phyloP scores from a whole-genome alignment of 2,888 invertebrate genomes.

The Caenorhabditis panamensis region DNA sequence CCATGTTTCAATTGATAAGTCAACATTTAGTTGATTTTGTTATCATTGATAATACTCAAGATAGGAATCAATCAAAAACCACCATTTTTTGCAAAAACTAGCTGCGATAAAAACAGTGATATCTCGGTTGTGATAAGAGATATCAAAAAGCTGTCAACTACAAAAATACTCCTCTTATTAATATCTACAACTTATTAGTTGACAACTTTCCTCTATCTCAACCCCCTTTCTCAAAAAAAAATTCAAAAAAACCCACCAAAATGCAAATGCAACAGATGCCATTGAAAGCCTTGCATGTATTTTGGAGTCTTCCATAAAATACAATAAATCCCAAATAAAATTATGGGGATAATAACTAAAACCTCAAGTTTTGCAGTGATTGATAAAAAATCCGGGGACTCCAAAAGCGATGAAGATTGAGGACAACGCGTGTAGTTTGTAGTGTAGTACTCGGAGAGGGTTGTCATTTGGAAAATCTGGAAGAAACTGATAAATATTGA shows the following conservation, averaged over 20 bases:
- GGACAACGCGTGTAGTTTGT: slow-evolving; percentile 30
- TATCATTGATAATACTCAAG: too few relatives aligned
- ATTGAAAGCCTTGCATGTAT: slow-evolving; percentile 31
- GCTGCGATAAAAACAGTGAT: background rate
- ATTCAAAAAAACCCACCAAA: slow-evolving; percentile 12
- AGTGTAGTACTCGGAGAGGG: slow-evolving; percentile 21
- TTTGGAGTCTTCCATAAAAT: slow-evolving; percentile 31
- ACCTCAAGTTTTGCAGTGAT: slow-evolving; percentile 25
- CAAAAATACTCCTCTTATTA: background rate
- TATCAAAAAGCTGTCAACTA: background rate
- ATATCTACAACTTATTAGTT: background rate
- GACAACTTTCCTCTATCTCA: background rate
- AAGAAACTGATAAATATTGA: too few relatives aligned
- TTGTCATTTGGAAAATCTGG: background rate
- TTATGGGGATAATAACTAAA: slow-evolving; percentile 22
- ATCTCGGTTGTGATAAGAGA: background rate
- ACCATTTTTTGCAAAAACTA: too few relatives aligned
- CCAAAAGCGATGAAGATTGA: slow-evolving; percentile 6
- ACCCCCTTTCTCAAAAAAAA: too few relatives aligned
- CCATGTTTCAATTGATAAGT: too few relatives aligned
- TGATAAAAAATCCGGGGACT: slow-evolving; percentile 34
- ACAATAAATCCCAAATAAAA: slow-evolving; percentile 37
- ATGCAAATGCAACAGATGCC: slow-evolving; percentile 37
- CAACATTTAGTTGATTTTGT: too few relatives aligned
- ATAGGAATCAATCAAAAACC: too few relatives aligned